These are phyloP conservation scores for Ecdyonurus torrentis DNA, from an alignment of 2,888 invertebrate genomes.

Conservation along the genomic window DNA sequence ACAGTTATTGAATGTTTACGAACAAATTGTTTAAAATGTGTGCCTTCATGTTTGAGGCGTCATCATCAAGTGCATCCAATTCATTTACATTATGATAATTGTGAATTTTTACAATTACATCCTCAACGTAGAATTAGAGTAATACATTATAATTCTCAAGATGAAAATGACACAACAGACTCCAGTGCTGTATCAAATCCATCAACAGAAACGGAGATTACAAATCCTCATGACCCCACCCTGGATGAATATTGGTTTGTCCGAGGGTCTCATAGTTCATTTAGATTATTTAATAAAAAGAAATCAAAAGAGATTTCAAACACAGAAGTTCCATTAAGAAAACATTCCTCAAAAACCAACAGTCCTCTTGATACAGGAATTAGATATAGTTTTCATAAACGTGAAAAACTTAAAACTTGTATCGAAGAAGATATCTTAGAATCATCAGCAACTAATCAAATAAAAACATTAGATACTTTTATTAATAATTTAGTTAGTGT, in stretches of 20 bases:
- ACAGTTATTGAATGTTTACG: background rate
- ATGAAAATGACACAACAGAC: slow-evolving; percentile 14
- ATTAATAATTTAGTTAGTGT: background rate
- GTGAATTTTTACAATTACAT: slow-evolving; percentile 21
- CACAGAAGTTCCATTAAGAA: background rate
- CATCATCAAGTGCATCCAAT: slow-evolving; percentile 11
- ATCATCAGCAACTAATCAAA: background rate
- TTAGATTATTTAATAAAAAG: background rate
- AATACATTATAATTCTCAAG: slow-evolving; percentile 21
- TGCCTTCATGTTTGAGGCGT: slow-evolving; percentile 11
- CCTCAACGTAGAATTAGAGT: slow-evolving; percentile 22
- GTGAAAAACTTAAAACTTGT: background rate
- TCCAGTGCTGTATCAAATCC: slow-evolving; percentile 8
- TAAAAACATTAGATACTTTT: background rate
- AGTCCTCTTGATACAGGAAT: background rate
- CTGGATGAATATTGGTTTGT: slow-evolving; percentile 32
- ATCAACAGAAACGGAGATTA: slow-evolving; percentile 12
- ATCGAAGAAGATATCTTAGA: background rate
- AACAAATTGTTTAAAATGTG: slow-evolving; percentile 6
- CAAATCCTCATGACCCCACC: slow-evolving; percentile 18
- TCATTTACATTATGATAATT: background rate
- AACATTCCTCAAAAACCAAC: background rate
- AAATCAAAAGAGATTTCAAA: background rate
- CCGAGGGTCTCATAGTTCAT: slow-evolving; percentile 20
- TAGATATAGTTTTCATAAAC: background rate